Base-by-base conservation (phyloP, 2,113 vertebrate species). In the Alouatta palliata region DNA sequence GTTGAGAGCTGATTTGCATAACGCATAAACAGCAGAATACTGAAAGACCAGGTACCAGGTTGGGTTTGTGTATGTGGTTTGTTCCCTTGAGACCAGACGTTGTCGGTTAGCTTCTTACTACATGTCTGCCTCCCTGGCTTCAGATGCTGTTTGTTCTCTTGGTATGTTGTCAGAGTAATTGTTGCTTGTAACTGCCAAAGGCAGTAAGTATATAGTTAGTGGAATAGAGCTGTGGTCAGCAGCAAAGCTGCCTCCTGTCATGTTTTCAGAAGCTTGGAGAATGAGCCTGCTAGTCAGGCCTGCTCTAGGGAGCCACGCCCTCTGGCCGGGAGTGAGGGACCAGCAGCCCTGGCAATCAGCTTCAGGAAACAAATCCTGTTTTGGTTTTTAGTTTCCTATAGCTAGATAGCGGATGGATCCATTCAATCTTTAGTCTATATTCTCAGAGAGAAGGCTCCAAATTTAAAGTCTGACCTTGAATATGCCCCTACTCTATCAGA, bases 101-200 rank as follows among this genome's bases (percentile, higher is more conserved):
- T 19, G 43, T 25, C 37, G 20, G 73, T 70, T 58, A 0, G 14
- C 66, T 54, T 92, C 71, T 77, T 61, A 47, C 56, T 82, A 27
- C 73, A 49, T 25, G 80, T 85, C 95, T 96, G 76, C 64, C 45
- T 84, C 85, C 43, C 10, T 77, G 88, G 54, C 89, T 83, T 79
- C 43, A 54, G 25, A 21, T 90, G n/a, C 64, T 93, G 8, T 91
- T 77, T 93, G 8, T 91, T 77, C 19, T 68, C 21, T 35, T 79
- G 56, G 54, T 58, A 90, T 58, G 11, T 64, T 27, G 52, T 84
- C n/a, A 80, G 61, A 70, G 83, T 83, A 37, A 47, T 76, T 91
- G 70, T 49, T 88, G 94, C 77, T 32, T 73, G n/a, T 71, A 27
- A 30, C 84, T 52, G 40, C 85, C 77, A 68, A 5, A 73, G 77